Conservation (phyloP, 2,888 invertebrate species). For the Heteropelma amictum region DNA sequence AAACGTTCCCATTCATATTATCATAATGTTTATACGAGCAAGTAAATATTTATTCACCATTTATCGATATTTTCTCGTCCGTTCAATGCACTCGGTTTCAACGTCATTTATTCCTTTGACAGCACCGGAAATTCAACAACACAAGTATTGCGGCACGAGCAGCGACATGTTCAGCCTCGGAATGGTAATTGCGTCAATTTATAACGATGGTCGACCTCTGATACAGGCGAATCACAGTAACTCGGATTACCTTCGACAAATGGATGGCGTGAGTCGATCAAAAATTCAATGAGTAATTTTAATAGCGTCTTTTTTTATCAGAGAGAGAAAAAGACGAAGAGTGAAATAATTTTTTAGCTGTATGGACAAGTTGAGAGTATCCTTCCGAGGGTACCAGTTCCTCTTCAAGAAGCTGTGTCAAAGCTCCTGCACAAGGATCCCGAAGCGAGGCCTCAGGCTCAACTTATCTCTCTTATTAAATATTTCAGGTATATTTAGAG, state of each 20-base stretch:
- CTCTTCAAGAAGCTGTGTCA: constrained; percentile 92
- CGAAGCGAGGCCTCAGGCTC: constrained; percentile 92
- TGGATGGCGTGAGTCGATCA: constrained; percentile 88
- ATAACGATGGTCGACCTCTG: constrained; percentile 92
- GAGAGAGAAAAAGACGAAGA: neutral
- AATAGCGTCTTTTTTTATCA: neutral
- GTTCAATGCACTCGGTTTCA: neutral
- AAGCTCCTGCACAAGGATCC: constrained; percentile 91
- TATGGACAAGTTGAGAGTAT: constrained; percentile 89
- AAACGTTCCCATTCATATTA: too few species aligned
- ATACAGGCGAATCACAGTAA: constrained; percentile 95
- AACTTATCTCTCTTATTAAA: constrained; percentile 92
- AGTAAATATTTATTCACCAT: neutral
- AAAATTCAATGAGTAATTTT: neutral
- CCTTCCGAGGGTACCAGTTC: constrained; percentile 88
- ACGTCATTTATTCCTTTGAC: too few species aligned
- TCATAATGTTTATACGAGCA: too few species aligned
- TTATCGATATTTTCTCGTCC: neutral
- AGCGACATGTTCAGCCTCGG: constrained; percentile 99
- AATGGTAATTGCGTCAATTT: constrained; percentile 94
- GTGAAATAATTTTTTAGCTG: constrained; percentile 81
- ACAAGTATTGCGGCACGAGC: constrained; percentile 88
- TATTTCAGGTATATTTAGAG: constrained; percentile 86
- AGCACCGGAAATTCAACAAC: constrained; percentile 96
- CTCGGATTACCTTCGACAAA: constrained; percentile 92